Evolutionary conservation across 2,113 vertebrate species (phyloP).

Genomic region (Corvus moneduloides): DNA sequence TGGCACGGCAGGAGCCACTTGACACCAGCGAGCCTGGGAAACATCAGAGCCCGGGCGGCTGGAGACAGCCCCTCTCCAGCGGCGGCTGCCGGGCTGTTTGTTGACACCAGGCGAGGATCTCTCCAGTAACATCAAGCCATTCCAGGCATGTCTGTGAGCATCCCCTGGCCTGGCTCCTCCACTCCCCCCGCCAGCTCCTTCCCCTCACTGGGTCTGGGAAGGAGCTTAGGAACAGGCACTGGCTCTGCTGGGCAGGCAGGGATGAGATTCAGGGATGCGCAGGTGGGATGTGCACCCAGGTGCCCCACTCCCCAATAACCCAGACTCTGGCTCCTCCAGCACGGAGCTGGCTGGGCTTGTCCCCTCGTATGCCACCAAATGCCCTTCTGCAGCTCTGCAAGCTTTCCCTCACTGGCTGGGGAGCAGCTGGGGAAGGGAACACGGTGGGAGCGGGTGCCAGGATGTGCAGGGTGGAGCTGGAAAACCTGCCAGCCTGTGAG

Average conservation of each 20-base stretch:
- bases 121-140: background rate
- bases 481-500: background rate
- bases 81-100: background rate
- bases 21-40: background rate
- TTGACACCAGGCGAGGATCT: background rate
- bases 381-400: background rate
- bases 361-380: accelerated
- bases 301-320: accelerated
- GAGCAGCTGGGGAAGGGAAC: background rate
- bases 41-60: background rate
- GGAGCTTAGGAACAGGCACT: accelerated
- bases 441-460: background rate
- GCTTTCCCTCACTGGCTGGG: accelerated
- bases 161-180: background rate
- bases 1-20: background rate
- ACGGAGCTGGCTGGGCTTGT: background rate
- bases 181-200: background rate
- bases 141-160: background rate
- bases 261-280: background rate
- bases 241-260: background rate
- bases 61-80: background rate
- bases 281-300: background rate
- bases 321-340: background rate
- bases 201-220: accelerated
- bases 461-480: slow-evolving; percentile 26